phyloP scores from a whole-genome alignment of 2,888 invertebrate species.

The Atethmia centrago region DNA sequence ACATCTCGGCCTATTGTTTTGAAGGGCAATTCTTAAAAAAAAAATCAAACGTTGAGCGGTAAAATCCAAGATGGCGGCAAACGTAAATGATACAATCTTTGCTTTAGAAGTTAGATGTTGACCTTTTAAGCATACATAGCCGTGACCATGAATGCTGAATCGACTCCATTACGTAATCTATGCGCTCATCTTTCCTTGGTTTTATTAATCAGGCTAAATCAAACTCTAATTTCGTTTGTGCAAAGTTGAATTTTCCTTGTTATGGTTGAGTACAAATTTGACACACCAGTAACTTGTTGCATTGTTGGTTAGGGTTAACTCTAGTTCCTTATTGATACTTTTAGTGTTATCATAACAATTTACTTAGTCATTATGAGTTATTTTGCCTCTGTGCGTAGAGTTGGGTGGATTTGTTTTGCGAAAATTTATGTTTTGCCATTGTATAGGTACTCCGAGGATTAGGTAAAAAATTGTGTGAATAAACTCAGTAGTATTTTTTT shows the following conservation, averaged over 20 bases:
- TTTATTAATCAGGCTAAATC: conserved; percentile 39
- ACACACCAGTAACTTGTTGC: conserved; percentile 75
- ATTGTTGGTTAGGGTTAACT: conserved; percentile 73
- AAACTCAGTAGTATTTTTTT: conserved; percentile 6
- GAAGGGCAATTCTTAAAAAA: conserved; percentile 46
- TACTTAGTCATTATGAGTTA: conserved; percentile 23
- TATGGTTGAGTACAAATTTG: conserved; percentile 63
- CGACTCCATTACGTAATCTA: conserved; percentile 85
- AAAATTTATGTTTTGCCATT: neutral
- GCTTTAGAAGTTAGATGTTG: conserved; percentile 77
- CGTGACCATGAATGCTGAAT: conserved; percentile 87
- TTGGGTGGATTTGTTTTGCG: conserved; percentile 1
- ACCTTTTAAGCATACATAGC: conserved; percentile 82
- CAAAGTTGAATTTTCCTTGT: conserved; percentile 51
- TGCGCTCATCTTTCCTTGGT: conserved; percentile 81
- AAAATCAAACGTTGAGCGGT: conserved; percentile 44
- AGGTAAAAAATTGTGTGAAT: neutral
- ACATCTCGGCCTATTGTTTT: conserved; percentile 35
- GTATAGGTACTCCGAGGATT: neutral
- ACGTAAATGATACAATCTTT: conserved; percentile 70
- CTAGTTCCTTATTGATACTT: conserved; percentile 76
- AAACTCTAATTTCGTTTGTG: conserved; percentile 18
- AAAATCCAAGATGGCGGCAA: conserved; percentile 54
- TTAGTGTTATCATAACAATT: conserved; percentile 67
- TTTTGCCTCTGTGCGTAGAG: conserved; percentile 7